phyloP scores from a whole-genome alignment of 2,888 invertebrate genomes.

The Philereme vetulata region DNA sequence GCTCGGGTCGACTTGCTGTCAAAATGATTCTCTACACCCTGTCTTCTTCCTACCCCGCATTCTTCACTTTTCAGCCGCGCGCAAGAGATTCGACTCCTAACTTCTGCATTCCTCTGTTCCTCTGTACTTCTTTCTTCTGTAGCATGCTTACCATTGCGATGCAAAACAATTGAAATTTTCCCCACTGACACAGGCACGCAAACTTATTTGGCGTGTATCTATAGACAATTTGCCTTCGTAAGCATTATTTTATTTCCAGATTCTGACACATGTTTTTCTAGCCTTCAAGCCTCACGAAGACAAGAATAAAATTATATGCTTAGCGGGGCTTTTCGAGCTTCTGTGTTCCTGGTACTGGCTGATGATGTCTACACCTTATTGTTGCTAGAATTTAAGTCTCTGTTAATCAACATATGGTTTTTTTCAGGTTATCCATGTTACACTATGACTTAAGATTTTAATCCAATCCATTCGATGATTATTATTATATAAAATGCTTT shows the following conservation, averaged over 20 bases:
- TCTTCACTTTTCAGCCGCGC: constrained; percentile 1
- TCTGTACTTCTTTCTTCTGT: too few species aligned
- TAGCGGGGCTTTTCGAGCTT: neutral
- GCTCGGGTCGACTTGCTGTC: constrained; percentile 78
- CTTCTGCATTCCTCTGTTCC: constrained; percentile 2
- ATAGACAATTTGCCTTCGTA: constrained; percentile 7
- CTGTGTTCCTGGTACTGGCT: neutral
- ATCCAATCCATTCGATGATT: too few species aligned
- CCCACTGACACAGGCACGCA: neutral
- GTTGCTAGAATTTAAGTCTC: neutral
- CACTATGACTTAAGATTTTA: too few species aligned
- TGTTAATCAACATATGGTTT: neutral
- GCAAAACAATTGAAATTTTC: neutral
- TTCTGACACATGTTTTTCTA: neutral
- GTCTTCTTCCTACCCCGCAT: neutral
- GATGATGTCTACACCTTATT: constrained; percentile 8
- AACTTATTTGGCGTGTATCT: neutral
- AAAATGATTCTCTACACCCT: constrained; percentile 27
- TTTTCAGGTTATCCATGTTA: constrained; percentile 15
- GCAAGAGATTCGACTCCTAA: constrained; percentile 6
- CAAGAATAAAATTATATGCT: neutral
- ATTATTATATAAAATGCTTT: too few species aligned
- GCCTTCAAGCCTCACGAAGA: neutral
- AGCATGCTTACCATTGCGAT: neutral
- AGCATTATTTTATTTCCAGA: neutral